Base-by-base conservation (phyloP, 2,113 vertebrate species). In the Lycaon pictus region DNA sequence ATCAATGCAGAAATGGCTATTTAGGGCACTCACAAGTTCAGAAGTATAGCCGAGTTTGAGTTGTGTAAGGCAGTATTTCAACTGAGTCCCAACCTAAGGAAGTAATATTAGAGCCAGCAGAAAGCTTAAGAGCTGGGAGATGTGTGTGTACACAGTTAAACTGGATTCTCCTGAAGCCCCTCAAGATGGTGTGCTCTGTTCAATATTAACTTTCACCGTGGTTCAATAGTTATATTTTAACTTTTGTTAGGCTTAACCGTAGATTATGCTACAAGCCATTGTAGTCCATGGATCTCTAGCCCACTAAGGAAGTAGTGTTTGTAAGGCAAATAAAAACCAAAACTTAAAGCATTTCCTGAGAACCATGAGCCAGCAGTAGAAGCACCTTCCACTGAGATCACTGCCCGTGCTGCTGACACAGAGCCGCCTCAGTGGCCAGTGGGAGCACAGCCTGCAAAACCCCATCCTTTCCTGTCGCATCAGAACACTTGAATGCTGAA, bases 291-390 rank as follows among this genome's bases (percentile, higher is more conserved):
- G 60, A 11, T 55, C 15, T 84, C 65, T 43, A 62, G 43, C 15
- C n/a, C 67, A 15, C 86, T 53, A 48, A 69, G 1, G 37, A 35
- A 12, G 16, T 29, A 71, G 17, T 58, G 72, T 27, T 53, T 80
- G 7, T 22, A 74, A 96, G 55, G 65, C 71, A 97, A 63, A 43
- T 53, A 56, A 80, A 91, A 90, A 53, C 23, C 17, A 37, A 12
- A 83, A 37, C 65, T 55, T 88, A 62, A 71, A 90, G 23, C 23
- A 81, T 93, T 93, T 91, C 63, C 37, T 56, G 37, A 93, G 77
- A 23, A 43, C 37, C 63, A 58, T 69, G 27, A 65, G 60, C 43
- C 32, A 55, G 20, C n/a, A 69, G 0, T 27, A 16, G 17, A 60
- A 86, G 35, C 32, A 20, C n/a, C 72, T 69, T 84, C 32, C 85